Conservation (phyloP, 2,888 invertebrate genomes). For the Drosophila pseudotakahashii region DNA sequence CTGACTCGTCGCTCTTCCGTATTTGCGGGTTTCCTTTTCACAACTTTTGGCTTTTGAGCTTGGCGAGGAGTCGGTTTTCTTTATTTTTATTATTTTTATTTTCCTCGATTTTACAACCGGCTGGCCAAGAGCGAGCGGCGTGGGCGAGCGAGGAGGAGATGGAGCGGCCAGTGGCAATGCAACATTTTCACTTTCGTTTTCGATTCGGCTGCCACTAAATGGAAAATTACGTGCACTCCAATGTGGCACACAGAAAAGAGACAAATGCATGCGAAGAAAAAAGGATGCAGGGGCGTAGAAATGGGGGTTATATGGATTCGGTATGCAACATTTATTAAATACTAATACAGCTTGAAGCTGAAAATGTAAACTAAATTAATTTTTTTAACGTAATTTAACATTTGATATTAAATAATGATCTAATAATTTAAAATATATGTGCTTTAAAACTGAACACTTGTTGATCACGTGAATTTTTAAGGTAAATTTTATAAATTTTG, state of each 20-base stretch:
- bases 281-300: neutral
- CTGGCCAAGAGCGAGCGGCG: constrained; percentile 38
- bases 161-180: constrained; percentile 51
- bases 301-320: neutral
- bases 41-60: constrained; percentile 34
- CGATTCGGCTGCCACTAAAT: constrained; percentile 53
- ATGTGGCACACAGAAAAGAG: constrained; percentile 58
- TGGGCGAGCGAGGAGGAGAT: constrained; percentile 22
- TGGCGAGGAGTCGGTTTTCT: constrained; percentile 24
- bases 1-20: constrained; percentile 48
- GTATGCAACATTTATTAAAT: too few species aligned
- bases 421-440: too few species aligned
- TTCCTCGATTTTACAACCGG: constrained; percentile 22
- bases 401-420: too few species aligned
- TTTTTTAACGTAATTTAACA: too few species aligned
- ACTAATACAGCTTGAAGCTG: too few species aligned
- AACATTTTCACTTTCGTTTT: constrained; percentile 78
- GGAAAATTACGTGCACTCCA: constrained; percentile 65
- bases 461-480: too few species aligned
- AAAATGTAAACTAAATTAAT: too few species aligned
- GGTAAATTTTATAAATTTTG: too few species aligned
- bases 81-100: constrained; percentile 3
- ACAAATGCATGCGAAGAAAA: constrained; percentile 4
- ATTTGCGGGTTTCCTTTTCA: constrained; percentile 37
- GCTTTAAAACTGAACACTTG: too few species aligned